phyloP scores from a whole-genome alignment of 1,140 invertebrate species.

The Lepidurus arcticus region DNA sequence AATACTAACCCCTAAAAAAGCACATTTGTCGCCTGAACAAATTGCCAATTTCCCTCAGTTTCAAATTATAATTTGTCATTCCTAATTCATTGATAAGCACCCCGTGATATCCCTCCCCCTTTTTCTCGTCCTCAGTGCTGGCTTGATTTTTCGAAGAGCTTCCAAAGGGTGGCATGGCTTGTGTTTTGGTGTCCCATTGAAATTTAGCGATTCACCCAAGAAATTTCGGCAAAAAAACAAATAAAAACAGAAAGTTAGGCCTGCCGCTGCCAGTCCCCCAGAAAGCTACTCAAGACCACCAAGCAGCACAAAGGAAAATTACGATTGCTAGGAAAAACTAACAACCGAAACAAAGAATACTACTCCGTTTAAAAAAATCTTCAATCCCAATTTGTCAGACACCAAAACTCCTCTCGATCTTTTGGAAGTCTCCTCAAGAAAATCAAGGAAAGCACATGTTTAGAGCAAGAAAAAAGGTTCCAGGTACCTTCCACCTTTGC shows the following conservation, averaged over 20 bases:
- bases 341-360: conserved; percentile 18
- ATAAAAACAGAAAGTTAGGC: neutral
- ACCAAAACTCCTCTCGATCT: conserved; percentile 8
- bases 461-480: neutral
- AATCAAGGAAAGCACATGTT: neutral
- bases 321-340: neutral
- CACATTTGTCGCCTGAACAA: neutral
- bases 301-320: conserved; percentile 13
- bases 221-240: conserved; percentile 26
- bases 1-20: neutral
- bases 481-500: neutral
- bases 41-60: neutral
- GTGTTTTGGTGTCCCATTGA: conserved; percentile 33
- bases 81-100: neutral
- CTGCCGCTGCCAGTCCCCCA: conserved; percentile 9
- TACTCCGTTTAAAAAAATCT: neutral
- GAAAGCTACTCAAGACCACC: conserved; percentile 6
- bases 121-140: conserved; percentile 25
- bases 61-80: neutral
- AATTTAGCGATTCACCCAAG: conserved; percentile 24
- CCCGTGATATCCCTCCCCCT: neutral
- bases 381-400: neutral
- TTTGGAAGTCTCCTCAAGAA: conserved; percentile 14
- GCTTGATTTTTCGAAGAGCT: conserved; percentile 33
- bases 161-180: conserved; percentile 28